phyloP scores from a whole-genome alignment of 1,140 invertebrate species.

The Psix sp. region DNA sequence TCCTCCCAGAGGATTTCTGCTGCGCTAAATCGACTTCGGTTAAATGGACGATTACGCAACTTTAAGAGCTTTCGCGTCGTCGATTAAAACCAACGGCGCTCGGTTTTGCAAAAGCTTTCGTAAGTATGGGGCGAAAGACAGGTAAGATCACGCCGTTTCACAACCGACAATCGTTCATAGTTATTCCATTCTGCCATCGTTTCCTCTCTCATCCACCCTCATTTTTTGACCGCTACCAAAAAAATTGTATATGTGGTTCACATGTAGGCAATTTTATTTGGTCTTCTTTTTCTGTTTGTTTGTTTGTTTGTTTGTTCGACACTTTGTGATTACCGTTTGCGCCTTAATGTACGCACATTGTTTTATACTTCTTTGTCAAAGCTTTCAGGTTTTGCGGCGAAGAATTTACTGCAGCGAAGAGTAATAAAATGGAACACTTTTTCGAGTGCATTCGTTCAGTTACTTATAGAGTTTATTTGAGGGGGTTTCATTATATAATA shows the following conservation, averaged over 20 bases:
- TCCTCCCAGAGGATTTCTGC: conserved; percentile 71
- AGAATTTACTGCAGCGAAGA: conserved; percentile 22
- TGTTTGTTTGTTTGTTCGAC: neutral
- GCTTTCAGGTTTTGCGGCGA: conserved; percentile 50
- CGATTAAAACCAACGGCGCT: conserved; percentile 37
- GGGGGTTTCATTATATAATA: conserved; percentile 20
- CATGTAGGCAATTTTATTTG: neutral
- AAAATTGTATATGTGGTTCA: too few species aligned
- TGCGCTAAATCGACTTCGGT: conserved; percentile 35
- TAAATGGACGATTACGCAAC: conserved; percentile 38
- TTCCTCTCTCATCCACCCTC: too few species aligned
- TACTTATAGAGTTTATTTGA: conserved; percentile 29
- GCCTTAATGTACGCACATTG: conserved; percentile 5
- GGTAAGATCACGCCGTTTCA: conserved; percentile 35
- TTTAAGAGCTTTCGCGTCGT: conserved; percentile 27
- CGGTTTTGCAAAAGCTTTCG: conserved; percentile 11
- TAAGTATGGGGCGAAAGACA: conserved; percentile 44
- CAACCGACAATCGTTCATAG: conserved; percentile 3
- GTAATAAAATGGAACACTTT: conserved; percentile 16
- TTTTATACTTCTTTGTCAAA: conserved; percentile 48
- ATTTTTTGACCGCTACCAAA: too few species aligned
- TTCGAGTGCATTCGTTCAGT: conserved; percentile 10
- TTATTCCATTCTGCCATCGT: neutral
- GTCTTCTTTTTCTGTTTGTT: neutral
- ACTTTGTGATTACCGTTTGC: conserved; percentile 1